Base-by-base conservation (phyloP, 2,888 invertebrate genomes). In the Xestia rhomboidea region DNA sequence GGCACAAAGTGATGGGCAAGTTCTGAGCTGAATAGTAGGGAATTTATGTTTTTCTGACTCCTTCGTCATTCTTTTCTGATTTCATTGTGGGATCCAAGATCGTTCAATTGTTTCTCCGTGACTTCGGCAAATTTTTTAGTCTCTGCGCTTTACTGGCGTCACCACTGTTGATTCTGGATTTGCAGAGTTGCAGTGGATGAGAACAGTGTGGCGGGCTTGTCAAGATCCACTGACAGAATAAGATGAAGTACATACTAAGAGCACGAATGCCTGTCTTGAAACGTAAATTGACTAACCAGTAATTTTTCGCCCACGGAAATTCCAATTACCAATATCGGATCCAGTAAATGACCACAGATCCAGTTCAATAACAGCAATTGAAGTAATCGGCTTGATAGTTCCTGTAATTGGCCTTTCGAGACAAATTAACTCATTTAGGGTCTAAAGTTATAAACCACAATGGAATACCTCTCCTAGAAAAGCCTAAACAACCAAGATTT, bases 241-340 rank as follows among this genome's bases (percentile, higher is more conserved):
- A 7, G 0, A 57, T 27, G 57, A 57, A 57, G 27, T 57, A 0
- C 0, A 2, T 13, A 49, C 6, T 44, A 27, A 18, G 27, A 44
- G n/a, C n/a, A 57, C n/a, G 15, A 18, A 10, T 18, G 27, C 24
- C 10, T 1, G 34, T 44, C 44, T 34, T 46, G n/a, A 57, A 68
- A 30, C 70, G 0, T n/a, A 0, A 44, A 41, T 54, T 34, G 44
- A 4, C 30, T 1, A 21, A 51, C 34, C 6, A 7, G 46, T 64
- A 51, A 46, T 66, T 76, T 1, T 1, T 34, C 73, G n/a, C 64
- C 68, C 68, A 83, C 75, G 69, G 66, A 63, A 63, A 38, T 8
- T 34, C 18, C 49, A 75, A 84, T 84, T 73, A 80, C 57, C 71
- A 67, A 84, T 75, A 30, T 66, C 44, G 72, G 11, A 57, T 13